Conservation (phyloP, 2,888 invertebrate genomes). For the Aelia acuminata region DNA sequence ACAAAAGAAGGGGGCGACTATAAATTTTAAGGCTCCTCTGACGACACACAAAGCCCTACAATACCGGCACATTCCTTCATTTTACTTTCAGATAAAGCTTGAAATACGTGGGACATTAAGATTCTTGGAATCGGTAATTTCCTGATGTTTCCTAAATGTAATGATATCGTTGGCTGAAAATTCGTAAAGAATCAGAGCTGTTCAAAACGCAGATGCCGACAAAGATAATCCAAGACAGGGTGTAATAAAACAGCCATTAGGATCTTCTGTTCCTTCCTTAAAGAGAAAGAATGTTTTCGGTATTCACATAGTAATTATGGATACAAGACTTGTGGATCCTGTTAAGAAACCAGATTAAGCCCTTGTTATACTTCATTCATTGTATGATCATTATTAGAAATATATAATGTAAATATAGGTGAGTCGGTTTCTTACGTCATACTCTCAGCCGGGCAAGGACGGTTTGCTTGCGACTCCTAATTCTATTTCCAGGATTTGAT, state of each 20-base stretch:
- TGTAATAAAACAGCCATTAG: not conserved
- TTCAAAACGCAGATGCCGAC: not conserved
- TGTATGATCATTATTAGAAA: too few relatives aligned
- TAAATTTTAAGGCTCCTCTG: conserved; percentile 22
- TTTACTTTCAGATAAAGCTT: conserved; percentile 8
- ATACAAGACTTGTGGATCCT: too few relatives aligned
- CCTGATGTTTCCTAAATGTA: not conserved
- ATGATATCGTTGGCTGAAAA: not conserved
- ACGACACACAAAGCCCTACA: conserved; percentile 9
- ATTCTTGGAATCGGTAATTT: not conserved
- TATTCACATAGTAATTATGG: too few relatives aligned
- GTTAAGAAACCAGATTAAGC: too few relatives aligned
- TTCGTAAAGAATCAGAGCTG: not conserved
- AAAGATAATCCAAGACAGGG: not conserved
- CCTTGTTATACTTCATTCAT: too few relatives aligned
- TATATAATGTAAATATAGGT: too few relatives aligned
- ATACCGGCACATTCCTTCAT: conserved; percentile 2
- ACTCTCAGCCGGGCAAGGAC: too few relatives aligned
- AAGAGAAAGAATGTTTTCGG: too few relatives aligned
- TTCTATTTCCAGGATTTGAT: too few relatives aligned
- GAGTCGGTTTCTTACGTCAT: too few relatives aligned
- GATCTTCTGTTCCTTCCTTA: too few relatives aligned
- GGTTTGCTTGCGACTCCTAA: too few relatives aligned
- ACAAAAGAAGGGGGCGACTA: conserved; percentile 32
- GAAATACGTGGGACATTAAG: not conserved